Conservation (phyloP, 2,888 invertebrate genomes). For the Polydrusus pterygomalis region DNA sequence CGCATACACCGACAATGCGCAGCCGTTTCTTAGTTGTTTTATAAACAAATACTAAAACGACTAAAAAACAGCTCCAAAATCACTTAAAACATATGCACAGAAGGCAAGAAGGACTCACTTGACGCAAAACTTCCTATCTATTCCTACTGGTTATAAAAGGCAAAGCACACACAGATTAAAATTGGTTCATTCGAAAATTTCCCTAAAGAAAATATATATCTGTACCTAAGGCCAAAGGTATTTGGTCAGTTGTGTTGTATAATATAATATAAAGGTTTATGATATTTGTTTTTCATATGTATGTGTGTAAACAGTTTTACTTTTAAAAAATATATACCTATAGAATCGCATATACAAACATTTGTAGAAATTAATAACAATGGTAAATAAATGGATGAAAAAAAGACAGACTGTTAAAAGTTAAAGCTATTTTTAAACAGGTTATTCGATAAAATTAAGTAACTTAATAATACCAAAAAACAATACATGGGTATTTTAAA, state of each 20-base stretch:
- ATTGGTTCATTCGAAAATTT: conserved; percentile 11
- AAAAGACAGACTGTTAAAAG: neutral
- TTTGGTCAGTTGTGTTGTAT: neutral
- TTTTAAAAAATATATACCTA: neutral
- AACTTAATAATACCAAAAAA: neutral
- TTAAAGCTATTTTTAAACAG: neutral
- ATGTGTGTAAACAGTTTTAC: neutral
- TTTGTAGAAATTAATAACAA: conserved; percentile 5
- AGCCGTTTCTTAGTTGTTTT: no score
- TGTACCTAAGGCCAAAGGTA: neutral
- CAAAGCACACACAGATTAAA: neutral
- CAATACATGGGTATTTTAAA: no score
- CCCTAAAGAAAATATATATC: neutral
- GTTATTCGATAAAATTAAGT: neutral
- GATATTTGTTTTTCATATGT: neutral
- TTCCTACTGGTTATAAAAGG: no score
- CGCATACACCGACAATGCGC: no score
- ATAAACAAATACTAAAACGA: no score
- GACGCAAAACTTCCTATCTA: no score
- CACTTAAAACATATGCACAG: no score
- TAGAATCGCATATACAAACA: no score
- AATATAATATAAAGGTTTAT: no score
- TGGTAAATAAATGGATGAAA: neutral
- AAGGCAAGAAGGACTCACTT: no score
- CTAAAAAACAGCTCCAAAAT: no score